Base-by-base conservation (phyloP, 2,113 vertebrate genomes). In the Pelvicachromis taeniatus region DNA sequence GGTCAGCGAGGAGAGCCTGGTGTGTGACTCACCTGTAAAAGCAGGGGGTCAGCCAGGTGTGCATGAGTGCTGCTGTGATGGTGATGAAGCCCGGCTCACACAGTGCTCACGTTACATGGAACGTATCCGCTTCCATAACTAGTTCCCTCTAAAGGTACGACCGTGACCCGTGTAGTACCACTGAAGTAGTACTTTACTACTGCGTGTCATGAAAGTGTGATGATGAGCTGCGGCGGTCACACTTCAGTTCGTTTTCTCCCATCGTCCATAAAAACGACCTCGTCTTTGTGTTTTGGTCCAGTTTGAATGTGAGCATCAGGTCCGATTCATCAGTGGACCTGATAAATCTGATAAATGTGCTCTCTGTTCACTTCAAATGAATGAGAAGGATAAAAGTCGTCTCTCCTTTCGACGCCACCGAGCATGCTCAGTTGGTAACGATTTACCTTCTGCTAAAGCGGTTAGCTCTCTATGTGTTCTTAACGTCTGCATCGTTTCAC, bases 1-100 rank as follows among this genome's bases (percentile, higher is more conserved):
- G 54, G 78, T 53, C 4, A 7, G 11, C 9, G 29, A 73, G n/a
- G 16, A 29, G 21, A 29, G 17, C 80, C 91, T 78, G 59, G 11
- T 26, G 7, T 54, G 77, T 56, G 50, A 88, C 86, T 86, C 78
- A 45, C 85, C 87, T 85, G 77, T 55, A 14, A 68, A 23, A 81
- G 26, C 14, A 68, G 45, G 55, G 29, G 2, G 11, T 58, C 12
- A 75, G 4, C 42, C 63, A 77, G 80, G 77, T 87, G 59, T 90
- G 77, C 21, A 58, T 9, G 23, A 23, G 10, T 35, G 55, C 73
- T 33, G 23, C 61, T 73, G 86, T 77, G n/a, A 83, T 2, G 58
- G n/a, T 21, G 54, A 87, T 80, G 78, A 7, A 84, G 40, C 17
- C 9, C 7, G 19, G 21, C 75, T 86, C 70, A n/a, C 85, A 61